phyloP scores from a whole-genome alignment of 2,797 vertebrate genomes.

The Channallabes apus region DNA sequence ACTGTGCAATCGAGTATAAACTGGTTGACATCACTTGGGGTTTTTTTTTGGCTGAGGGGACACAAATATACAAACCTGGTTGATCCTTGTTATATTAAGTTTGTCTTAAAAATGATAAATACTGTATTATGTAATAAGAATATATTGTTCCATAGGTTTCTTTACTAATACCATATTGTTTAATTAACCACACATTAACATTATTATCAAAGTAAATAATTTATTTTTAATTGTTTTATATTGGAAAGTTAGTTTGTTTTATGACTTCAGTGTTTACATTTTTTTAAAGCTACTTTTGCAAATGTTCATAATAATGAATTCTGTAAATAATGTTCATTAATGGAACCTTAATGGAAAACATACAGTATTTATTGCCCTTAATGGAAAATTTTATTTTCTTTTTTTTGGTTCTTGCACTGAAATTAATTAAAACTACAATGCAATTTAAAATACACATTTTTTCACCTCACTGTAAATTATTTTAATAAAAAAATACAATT shows the following conservation, averaged over 20 bases:
- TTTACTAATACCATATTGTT: too few species aligned
- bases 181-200: neutral
- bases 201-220: neutral
- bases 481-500: too few species aligned
- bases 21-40: neutral
- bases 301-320: neutral
- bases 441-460: too few species aligned
- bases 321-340: neutral
- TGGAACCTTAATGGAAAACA: neutral
- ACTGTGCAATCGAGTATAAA: slow-evolving; percentile 5
- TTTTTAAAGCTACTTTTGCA: neutral
- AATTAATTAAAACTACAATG: neutral
- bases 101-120: neutral
- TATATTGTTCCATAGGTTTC: too few species aligned
- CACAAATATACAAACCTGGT: neutral
- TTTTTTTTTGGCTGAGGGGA: neutral
- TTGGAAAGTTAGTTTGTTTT: neutral
- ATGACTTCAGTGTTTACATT: neutral
- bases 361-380: too few species aligned
- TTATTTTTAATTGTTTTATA: neutral
- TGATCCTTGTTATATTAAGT: neutral
- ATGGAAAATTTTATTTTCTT: too few species aligned
- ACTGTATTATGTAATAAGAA: neutral
- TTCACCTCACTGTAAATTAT: too few species aligned
- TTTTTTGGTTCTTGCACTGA: neutral